These are phyloP conservation scores for Pseudomyrmex concolor DNA, from an alignment of 1,140 invertebrate genomes.

Conservation along the genomic window DNA sequence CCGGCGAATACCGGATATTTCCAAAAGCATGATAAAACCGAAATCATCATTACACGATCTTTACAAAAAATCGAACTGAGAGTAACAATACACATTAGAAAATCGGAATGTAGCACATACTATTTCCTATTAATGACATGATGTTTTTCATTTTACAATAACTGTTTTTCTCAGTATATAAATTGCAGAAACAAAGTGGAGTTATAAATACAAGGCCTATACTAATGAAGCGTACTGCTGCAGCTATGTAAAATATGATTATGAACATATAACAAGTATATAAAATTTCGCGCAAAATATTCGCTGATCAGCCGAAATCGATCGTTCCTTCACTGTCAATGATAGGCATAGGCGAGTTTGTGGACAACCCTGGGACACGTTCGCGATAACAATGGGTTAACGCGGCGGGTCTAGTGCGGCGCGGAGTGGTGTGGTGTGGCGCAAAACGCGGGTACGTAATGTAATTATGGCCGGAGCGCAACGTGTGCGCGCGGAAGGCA, in stretches of 20 bases:
- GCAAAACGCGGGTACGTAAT: constrained; percentile 75
- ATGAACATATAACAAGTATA: background rate
- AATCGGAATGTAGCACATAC: no score
- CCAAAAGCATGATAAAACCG: no score
- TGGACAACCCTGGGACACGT: constrained; percentile 70
- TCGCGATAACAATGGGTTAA: constrained; percentile 65
- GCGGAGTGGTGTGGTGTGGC: constrained; percentile 30
- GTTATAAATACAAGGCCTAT: no score
- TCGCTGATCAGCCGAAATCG: constrained; percentile 46
- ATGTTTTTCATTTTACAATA: no score
- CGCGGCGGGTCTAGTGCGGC: constrained; percentile 37
- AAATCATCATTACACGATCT: no score
- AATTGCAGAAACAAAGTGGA: no score
- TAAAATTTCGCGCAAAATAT: background rate
- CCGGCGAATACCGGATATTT: no score
- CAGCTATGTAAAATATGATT: background rate
- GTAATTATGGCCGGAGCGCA: constrained; percentile 78
- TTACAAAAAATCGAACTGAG: no score
- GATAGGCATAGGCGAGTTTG: constrained; percentile 52
- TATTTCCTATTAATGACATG: no score
- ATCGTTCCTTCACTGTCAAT: constrained; percentile 43
- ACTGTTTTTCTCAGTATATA: no score
- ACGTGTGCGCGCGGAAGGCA: constrained; percentile 79
- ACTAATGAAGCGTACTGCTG: no score
- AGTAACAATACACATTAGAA: no score